Evolutionary conservation across 1,140 invertebrate species (phyloP).

Genomic region (fruit fly (Drosophila melanogaster)): DNA sequence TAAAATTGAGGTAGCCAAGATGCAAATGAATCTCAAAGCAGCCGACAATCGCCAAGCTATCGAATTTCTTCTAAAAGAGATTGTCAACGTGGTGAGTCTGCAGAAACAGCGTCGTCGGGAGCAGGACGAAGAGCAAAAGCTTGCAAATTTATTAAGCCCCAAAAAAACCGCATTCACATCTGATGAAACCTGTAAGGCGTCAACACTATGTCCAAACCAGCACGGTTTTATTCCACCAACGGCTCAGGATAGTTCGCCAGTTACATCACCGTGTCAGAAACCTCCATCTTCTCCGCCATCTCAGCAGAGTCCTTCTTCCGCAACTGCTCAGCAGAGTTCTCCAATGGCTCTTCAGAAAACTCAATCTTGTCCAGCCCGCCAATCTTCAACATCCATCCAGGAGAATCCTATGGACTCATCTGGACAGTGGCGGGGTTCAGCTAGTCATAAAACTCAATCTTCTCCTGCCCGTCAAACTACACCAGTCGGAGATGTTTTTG

Average conservation of each 20-base stretch:
- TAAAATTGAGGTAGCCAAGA: conserved; percentile 65
- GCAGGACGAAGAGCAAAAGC: conserved; percentile 21
- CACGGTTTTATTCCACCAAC: neutral
- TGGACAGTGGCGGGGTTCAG: neutral
- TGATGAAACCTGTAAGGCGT: neutral
- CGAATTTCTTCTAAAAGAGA: conserved; percentile 66
- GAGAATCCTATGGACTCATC: too few species aligned
- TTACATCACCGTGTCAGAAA: too few species aligned
- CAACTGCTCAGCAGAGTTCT: neutral
- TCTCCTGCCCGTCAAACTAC: neutral
- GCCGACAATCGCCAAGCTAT: conserved; percentile 55
- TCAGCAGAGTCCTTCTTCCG: neutral
- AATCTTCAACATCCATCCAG: neutral
- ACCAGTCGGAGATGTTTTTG: neutral
- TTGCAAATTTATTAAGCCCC: conserved; percentile 29
- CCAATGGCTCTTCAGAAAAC: too few species aligned
- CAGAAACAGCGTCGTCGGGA: conserved; percentile 55
- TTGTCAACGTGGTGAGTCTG: conserved; percentile 70
- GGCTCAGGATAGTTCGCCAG: neutral
- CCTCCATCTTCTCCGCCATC: neutral
- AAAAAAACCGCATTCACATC: conserved; percentile 4
- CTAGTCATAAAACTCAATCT: neutral
- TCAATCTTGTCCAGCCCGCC: neutral
- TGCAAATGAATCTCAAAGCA: conserved; percentile 70
- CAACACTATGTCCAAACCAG: neutral